Percentiles rank a stretch among this genome's conserved stretches.
Evolutionary conservation across 2,797 vertebrate genomes (phyloP).

Genomic region (Mormyrus hasselquistii): DNA sequence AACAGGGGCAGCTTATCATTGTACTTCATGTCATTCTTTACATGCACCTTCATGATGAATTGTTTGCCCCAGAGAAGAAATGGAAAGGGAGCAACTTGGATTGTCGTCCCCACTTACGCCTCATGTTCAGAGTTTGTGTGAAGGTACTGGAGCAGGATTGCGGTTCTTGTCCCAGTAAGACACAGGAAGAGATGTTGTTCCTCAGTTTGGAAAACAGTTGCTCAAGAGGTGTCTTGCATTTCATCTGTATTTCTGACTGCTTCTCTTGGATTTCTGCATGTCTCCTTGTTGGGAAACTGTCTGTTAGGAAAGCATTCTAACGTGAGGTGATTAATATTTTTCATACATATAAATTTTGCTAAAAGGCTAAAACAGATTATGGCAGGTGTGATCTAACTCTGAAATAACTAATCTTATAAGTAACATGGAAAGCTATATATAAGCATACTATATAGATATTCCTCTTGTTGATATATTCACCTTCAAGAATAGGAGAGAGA

Average conservation of each 20-base stretch:
- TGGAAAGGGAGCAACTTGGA: neutral
- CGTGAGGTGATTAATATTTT: neutral
- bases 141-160: neutral
- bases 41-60: neutral
- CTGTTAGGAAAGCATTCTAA: neutral
- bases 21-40: neutral
- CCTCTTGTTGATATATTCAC: neutral
- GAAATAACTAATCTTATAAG: neutral
- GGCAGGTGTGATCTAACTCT: neutral
- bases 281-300: neutral
- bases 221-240: neutral
- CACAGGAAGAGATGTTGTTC: neutral
- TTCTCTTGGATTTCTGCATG: neutral
- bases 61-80: neutral
- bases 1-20: neutral
- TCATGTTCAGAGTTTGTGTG: neutral
- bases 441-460: neutral
- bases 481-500: neutral
- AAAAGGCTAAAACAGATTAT: neutral
- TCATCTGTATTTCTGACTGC: neutral
- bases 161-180: neutral
- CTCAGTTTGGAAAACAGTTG: neutral
- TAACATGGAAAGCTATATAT: neutral
- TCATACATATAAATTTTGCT: neutral
- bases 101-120: neutral